phyloP scores from a whole-genome alignment of 2,888 invertebrate species.

The Hypomecis punctinalis region DNA sequence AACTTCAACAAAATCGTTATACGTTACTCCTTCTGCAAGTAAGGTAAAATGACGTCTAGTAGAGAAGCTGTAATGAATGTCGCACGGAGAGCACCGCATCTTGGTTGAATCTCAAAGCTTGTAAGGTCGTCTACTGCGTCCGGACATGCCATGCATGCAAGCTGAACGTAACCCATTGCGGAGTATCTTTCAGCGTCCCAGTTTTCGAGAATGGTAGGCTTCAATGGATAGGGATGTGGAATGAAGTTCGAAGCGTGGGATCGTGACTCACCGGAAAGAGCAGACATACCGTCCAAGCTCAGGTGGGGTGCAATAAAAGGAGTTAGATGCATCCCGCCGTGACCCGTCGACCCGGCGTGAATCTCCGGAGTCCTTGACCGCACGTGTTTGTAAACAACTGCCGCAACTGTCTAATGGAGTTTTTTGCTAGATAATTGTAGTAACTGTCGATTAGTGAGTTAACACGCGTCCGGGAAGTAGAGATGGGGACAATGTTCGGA shows the following conservation, averaged over 20 bases:
- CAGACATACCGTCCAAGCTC: constrained; percentile 35
- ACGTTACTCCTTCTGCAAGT: constrained; percentile 8
- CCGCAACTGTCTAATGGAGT: constrained; percentile 17
- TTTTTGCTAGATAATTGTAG: constrained; percentile 24
- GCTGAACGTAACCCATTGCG: constrained; percentile 37
- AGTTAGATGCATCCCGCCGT: not conserved
- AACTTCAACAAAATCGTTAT: not conserved
- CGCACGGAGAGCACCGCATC: not conserved
- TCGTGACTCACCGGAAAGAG: constrained; percentile 46
- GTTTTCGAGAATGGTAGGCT: not conserved
- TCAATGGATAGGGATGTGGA: constrained; percentile 40
- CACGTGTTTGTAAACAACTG: constrained; percentile 28
- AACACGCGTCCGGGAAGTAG: constrained; percentile 27
- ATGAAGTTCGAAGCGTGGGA: constrained; percentile 34
- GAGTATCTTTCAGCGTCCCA: constrained; percentile 8
- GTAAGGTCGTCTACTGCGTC: constrained; percentile 33
- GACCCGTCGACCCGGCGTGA: constrained; percentile 5
- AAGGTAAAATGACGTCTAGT: not conserved
- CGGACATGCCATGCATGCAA: constrained; percentile 57
- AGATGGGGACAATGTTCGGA: constrained; percentile 13
- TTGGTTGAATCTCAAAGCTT: constrained; percentile 10
- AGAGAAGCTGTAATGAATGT: constrained; percentile 17
- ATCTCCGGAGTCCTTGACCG: constrained; percentile 24
- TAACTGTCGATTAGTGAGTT: constrained; percentile 19
- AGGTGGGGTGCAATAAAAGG: constrained; percentile 18